Evolutionary conservation across 2,113 vertebrate species (phyloP).

Genomic region (Poeciliopsis turrubarensis): DNA sequence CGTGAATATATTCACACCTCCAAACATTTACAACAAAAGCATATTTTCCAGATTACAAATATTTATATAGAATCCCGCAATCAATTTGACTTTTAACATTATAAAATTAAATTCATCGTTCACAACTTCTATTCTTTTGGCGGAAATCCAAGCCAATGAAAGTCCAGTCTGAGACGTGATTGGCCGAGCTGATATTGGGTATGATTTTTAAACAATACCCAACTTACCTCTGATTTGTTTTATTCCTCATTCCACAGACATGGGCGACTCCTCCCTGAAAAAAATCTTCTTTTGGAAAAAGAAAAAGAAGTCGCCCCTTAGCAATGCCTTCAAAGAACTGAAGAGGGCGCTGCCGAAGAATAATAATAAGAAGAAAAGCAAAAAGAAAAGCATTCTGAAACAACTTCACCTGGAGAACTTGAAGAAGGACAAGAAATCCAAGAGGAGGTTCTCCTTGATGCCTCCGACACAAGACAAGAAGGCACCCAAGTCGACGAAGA

Average conservation of each 20-base stretch:
- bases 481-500: conserved; percentile 19
- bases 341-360: conserved; percentile 43
- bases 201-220: background rate
- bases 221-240: background rate
- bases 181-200: too few relatives aligned
- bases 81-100: too few relatives aligned
- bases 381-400: conserved; percentile 8
- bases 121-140: too few relatives aligned
- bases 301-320: conserved; percentile 33
- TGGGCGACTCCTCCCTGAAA: conserved; percentile 59
- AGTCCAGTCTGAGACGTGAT: too few relatives aligned
- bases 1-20: too few relatives aligned
- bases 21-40: too few relatives aligned
- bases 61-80: too few relatives aligned
- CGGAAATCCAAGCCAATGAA: too few relatives aligned
- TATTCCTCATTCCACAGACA: background rate
- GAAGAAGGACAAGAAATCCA: conserved; percentile 22
- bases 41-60: too few relatives aligned
- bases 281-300: conserved; percentile 16
- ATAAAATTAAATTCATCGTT: too few relatives aligned
- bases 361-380: conserved; percentile 59
- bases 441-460: conserved; percentile 36
- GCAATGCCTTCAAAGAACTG: conserved; percentile 39
- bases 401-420: conserved; percentile 30
- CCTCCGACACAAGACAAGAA: conserved; percentile 35